These are phyloP conservation scores for Sitobion miscanthi DNA, from an alignment of 1,140 invertebrate genomes.

Conservation along the genomic window DNA sequence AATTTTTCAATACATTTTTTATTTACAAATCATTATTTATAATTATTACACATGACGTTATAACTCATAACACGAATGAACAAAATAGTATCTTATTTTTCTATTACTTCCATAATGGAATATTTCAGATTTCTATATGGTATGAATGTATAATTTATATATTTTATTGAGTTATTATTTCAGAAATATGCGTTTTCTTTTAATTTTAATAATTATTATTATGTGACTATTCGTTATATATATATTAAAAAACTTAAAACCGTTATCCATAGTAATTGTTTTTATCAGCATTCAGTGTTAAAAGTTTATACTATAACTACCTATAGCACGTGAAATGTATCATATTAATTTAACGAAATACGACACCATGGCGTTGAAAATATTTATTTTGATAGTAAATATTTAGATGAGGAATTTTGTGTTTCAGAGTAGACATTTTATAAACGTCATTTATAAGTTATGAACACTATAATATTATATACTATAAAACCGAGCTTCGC, in stretches of 20 bases:
- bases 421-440: not conserved
- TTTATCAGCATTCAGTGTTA: not conserved
- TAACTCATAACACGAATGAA: not conserved
- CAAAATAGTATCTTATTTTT: not conserved
- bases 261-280: not conserved
- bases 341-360: not conserved
- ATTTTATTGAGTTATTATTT: not conserved
- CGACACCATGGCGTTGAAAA: not conserved
- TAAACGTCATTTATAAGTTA: not conserved
- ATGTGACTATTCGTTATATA: not conserved
- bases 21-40: not conserved
- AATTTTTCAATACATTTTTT: not conserved
- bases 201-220: slow-evolving; percentile 1
- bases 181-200: not conserved
- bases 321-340: not conserved
- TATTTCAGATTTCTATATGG: not conserved
- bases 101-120: not conserved
- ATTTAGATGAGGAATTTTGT: not conserved
- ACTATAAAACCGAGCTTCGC: not conserved
- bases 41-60: not conserved
- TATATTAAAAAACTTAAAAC: not conserved
- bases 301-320: not conserved
- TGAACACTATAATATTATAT: too few species aligned
- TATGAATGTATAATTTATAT: not conserved
- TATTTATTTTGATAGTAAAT: slow-evolving; percentile 12